Conservation (phyloP, 2,113 vertebrate genomes). For the Urocitellus parryii region DNA sequence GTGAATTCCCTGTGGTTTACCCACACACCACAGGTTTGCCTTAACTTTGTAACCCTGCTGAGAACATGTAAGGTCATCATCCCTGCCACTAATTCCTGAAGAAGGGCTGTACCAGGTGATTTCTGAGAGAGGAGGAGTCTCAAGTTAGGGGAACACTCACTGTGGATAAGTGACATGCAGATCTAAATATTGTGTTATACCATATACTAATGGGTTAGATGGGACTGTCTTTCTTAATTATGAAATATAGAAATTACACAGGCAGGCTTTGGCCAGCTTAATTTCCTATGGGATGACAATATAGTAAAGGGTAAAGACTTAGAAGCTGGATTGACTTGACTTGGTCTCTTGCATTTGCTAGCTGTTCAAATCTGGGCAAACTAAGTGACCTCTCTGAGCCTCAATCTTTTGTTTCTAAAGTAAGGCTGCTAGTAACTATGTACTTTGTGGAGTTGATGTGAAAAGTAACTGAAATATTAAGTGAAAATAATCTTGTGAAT, state of each 20-base stretch:
- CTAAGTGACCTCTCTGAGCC: not conserved
- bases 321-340: not conserved
- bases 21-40: not conserved
- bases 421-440: not conserved
- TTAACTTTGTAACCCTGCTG: not conserved
- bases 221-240: slow-evolving; percentile 16
- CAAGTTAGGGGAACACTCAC: not conserved
- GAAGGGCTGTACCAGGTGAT: not conserved
- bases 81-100: not conserved
- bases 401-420: slow-evolving; percentile 25
- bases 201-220: not conserved
- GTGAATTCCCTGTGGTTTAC: slow-evolving; percentile 17
- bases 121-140: not conserved
- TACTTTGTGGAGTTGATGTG: not conserved
- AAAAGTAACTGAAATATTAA: not conserved
- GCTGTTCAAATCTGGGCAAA: not conserved
- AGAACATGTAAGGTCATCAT: not conserved
- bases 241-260: not conserved
- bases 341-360: not conserved
- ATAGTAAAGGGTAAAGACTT: not conserved
- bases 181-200: not conserved
- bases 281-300: not conserved
- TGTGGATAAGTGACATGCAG: not conserved
- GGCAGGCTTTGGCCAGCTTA: not conserved
- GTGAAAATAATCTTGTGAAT: not conserved